Percentiles rank a stretch among this genome's conserved stretches.
These are phyloP conservation scores for Pectinophora gossypiella DNA, from an alignment of 1,140 invertebrate species.

Conservation along the genomic window DNA sequence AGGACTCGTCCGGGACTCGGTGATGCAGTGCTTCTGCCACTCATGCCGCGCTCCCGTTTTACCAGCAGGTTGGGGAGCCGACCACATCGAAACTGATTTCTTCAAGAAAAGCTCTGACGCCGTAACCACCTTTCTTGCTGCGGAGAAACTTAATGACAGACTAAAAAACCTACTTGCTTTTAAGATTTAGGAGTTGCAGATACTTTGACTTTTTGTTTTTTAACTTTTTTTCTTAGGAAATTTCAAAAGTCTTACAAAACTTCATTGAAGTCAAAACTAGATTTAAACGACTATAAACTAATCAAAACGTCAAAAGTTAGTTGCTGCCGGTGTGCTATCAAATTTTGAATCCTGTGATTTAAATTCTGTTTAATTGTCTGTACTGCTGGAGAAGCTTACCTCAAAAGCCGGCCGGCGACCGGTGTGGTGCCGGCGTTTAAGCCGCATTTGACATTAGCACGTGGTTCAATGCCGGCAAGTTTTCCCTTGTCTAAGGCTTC, in stretches of 20 bases:
- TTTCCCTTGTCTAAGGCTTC: too few species aligned
- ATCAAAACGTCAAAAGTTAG: too few species aligned
- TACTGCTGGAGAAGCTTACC: slow-evolving; percentile 1
- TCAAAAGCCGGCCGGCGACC: slow-evolving; percentile 26
- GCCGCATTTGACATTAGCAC: neutral
- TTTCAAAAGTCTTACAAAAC: too few species aligned
- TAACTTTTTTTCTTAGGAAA: too few species aligned
- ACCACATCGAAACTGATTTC: slow-evolving; percentile 4
- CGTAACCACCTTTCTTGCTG: slow-evolving; percentile 25
- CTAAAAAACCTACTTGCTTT: too few species aligned
- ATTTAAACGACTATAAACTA: too few species aligned
- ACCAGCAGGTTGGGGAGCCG: slow-evolving; percentile 78
- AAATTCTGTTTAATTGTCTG: neutral
- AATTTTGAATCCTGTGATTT: neutral
- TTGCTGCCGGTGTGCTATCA: too few species aligned
- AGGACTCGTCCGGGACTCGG: slow-evolving; percentile 88
- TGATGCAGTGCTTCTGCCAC: slow-evolving; percentile 93
- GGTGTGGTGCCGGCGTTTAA: neutral
- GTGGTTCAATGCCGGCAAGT: neutral
- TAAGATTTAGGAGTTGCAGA: too few species aligned
- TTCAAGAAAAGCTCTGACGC: slow-evolving; percentile 27
- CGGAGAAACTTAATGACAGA: too few species aligned
- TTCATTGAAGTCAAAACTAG: too few species aligned
- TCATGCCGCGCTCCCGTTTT: slow-evolving; percentile 88
- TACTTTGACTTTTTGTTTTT: too few species aligned